phyloP scores from a whole-genome alignment of 1,140 invertebrate genomes.

The Elysia chlorotica region DNA sequence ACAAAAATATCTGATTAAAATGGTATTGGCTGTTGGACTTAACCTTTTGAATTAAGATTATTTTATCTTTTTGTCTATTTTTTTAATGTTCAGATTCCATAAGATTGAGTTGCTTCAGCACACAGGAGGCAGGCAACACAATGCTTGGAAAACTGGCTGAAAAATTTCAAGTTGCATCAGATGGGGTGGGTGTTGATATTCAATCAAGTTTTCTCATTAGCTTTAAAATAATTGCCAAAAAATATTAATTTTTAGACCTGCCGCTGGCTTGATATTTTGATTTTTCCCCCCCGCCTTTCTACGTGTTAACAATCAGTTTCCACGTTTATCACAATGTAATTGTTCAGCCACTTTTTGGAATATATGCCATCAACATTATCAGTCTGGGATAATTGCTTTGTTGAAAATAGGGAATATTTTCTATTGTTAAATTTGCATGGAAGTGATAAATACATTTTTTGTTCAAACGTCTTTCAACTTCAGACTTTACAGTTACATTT shows the following conservation, averaged over 20 bases:
- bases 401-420: too few relatives aligned
- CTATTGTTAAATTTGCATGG: too few relatives aligned
- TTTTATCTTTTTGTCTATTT: neutral
- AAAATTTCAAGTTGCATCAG: conserved; percentile 22
- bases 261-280: too few relatives aligned
- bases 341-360: too few relatives aligned
- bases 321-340: too few relatives aligned
- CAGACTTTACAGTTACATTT: conserved; percentile 31
- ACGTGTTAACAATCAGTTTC: too few relatives aligned
- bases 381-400: too few relatives aligned
- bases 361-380: too few relatives aligned
- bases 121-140: neutral
- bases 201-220: neutral
- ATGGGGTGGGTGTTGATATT: conserved; percentile 23
- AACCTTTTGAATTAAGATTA: neutral
- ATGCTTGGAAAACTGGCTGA: conserved; percentile 29
- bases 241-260: too few relatives aligned
- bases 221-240: too few relatives aligned
- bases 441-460: neutral
- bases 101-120: conserved; percentile 3
- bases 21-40: neutral
- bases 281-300: too few relatives aligned
- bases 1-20: neutral
- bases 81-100: conserved; percentile 19
- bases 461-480: neutral